phyloP scores from a whole-genome alignment of 2,888 invertebrate genomes.

The Megastigmus dorsalis region DNA sequence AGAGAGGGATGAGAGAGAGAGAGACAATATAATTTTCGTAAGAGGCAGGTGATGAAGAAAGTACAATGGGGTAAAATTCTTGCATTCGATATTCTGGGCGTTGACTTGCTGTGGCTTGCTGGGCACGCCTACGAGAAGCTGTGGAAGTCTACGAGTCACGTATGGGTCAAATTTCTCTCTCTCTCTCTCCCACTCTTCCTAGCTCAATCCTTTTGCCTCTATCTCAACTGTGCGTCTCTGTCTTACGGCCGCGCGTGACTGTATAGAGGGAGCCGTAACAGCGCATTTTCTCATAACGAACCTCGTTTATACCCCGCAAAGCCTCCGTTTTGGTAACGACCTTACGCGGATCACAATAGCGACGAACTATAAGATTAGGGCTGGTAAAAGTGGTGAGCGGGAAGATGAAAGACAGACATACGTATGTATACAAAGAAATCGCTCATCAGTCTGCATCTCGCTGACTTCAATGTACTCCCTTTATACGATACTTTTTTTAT shows the following conservation, averaged over 20 bases:
- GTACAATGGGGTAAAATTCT: not conserved
- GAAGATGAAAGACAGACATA: not conserved
- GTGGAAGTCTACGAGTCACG: constrained; percentile 34
- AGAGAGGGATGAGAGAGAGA: too few relatives aligned
- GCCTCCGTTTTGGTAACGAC: constrained; percentile 48
- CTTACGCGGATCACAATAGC: constrained; percentile 40
- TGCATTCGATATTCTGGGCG: constrained; percentile 31
- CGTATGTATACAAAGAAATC: constrained; percentile 7
- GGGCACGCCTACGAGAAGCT: not conserved
- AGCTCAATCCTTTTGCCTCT: not conserved
- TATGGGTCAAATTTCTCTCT: constrained; percentile 37
- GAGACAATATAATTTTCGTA: too few relatives aligned
- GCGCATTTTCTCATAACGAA: constrained; percentile 46
- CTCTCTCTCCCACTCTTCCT: not conserved
- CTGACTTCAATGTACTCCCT: constrained; percentile 22
- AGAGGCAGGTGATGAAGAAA: not conserved
- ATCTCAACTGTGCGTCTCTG: too few relatives aligned
- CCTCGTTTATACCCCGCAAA: constrained; percentile 36
- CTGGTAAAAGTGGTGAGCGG: not conserved
- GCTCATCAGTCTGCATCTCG: not conserved
- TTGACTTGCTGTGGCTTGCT: constrained; percentile 20
- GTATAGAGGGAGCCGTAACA: constrained; percentile 1
- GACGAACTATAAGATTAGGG: constrained; percentile 41
- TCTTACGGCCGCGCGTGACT: not conserved
- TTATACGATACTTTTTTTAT: constrained; percentile 1